These are phyloP conservation scores for Pocillopora damicornis DNA, from an alignment of 64 coral and sea anemone species.

Conservation along the genomic window DNA sequence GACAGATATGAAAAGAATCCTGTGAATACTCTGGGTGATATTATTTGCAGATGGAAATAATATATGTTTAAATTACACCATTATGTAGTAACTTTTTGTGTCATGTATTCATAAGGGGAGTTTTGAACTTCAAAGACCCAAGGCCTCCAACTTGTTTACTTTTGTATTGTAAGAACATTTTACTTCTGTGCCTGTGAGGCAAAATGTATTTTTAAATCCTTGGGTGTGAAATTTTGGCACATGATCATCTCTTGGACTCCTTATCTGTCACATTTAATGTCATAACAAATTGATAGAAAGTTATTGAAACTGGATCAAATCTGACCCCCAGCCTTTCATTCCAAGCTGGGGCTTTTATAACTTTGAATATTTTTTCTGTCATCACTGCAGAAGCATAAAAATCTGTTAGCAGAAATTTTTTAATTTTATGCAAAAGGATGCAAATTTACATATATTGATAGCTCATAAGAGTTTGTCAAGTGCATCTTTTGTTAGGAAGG, in stretches of 20 bases:
- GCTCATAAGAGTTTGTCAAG: neutral
- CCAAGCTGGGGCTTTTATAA: neutral
- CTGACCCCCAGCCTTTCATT: neutral
- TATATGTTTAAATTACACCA: neutral
- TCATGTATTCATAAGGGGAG: neutral
- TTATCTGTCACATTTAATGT: neutral
- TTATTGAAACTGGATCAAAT: neutral
- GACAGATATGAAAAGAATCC: slow-evolving; percentile 7
- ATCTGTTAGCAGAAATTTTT: neutral
- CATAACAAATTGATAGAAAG: slow-evolving; percentile 1
- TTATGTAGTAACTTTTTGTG: neutral
- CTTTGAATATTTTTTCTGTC: neutral
- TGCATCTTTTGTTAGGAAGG: neutral
- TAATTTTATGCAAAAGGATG: neutral
- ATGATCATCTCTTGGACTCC: neutral
- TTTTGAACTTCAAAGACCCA: neutral
- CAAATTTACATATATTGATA: slow-evolving; percentile 1
- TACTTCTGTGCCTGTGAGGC: neutral
- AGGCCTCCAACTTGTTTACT: neutral
- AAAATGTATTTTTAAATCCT: neutral
- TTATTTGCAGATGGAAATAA: slow-evolving; percentile 16
- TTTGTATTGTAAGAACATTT: neutral
- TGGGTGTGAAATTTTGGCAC: slow-evolving; percentile 14
- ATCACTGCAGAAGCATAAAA: neutral
- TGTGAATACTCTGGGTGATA: slow-evolving; percentile 1